Evolutionary conservation across 2,113 vertebrate species (phyloP), one percentile per base, ranked within the genome.

Genomic region (Steatornis caripensis): DNA sequence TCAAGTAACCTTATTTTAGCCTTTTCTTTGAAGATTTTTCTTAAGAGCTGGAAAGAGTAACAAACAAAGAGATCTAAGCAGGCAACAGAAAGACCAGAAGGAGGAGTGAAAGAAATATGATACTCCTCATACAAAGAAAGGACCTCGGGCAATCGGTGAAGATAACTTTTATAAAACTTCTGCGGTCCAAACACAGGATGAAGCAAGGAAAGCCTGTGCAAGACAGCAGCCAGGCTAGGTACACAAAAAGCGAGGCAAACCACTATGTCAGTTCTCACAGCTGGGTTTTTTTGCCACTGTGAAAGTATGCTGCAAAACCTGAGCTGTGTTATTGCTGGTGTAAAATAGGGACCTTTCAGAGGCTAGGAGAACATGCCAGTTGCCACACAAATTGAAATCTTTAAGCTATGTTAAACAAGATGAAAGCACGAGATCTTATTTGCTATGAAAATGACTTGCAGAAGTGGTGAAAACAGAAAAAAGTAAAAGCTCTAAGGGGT

Each of bases 341-440:
- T 84, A 91, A 92, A 89, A 91, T 54, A 91, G 37, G 20, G 41
- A 58, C 51, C 20, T 94, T 95, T 93, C 89, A 93, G 74, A 68
- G 55, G 11, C n/a, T 39, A 43, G 45, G 20, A 51, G 51, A 91
- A 41, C 51, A 51, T 27, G 49, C 16, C 51, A 66, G 22, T 78
- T 84, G 48, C 65, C 79, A 34, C 57, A 76, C 70, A 91, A 94
- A 93, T 85, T 34, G 36, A 93, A 71, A 26, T 36, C 34, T 43
- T 94, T 82, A 85, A 90, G 92, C 90, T 97, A 84, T 82, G 87
- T 85, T 87, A 85, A 94, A 34, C 30, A 72, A 48, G 65, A 51
- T 32, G 74, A 84, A 94, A 91, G 64, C 60, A 78, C 20, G 79
- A 70, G 65, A 45, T 60, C 95, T 91, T 68, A 39, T 94, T 91